Percentiles rank a stretch among this genome's conserved stretches.
Evolutionary conservation across 2,888 invertebrate genomes (phyloP).

Genomic region (Drosophila diplacantha): DNA sequence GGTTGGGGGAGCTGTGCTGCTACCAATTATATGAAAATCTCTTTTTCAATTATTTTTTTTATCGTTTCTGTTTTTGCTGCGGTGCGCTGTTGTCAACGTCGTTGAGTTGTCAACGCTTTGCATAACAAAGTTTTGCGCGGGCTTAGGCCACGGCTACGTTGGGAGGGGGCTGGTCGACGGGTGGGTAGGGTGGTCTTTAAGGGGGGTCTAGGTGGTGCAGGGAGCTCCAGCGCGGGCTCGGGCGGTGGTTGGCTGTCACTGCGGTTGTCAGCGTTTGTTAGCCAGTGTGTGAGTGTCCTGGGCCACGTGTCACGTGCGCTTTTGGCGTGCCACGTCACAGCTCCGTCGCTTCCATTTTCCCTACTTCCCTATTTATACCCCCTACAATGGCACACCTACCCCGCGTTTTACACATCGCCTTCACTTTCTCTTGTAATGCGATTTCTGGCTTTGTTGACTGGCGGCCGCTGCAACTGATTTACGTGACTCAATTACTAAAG

Average conservation of each 20-base stretch:
- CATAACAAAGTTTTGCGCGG: conserved; percentile 40
- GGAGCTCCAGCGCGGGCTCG: neutral
- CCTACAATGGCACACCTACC: neutral
- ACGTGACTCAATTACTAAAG: conserved; percentile 68
- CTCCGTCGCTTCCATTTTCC: neutral
- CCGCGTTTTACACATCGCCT: conserved; percentile 8
- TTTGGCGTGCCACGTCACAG: conserved; percentile 23
- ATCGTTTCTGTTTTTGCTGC: conserved; percentile 25
- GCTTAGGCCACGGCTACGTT: conserved; percentile 22
- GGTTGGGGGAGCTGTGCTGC: neutral
- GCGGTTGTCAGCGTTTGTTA: conserved; percentile 38
- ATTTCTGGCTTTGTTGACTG: conserved; percentile 40
- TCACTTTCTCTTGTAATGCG: conserved; percentile 42
- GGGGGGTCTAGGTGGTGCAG: conserved; percentile 6
- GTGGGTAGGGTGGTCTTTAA: neutral
- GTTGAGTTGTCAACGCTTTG: conserved; percentile 46
- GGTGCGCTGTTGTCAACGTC: conserved; percentile 34
- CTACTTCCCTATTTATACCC: conserved; percentile 6
- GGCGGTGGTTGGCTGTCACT: conserved; percentile 33
- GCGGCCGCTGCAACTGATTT: conserved; percentile 54
- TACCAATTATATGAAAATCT: conserved; percentile 45
- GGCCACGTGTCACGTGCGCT: conserved; percentile 36
- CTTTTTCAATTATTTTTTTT: conserved; percentile 40
- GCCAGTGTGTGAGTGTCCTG: conserved; percentile 18
- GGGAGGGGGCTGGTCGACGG: neutral